A percentile compares a stretch with the other conserved stretches of the same genome.
These are phyloP conservation scores for Mola mola DNA, from an alignment of 2,113 vertebrate species.

Conservation along the genomic window DNA sequence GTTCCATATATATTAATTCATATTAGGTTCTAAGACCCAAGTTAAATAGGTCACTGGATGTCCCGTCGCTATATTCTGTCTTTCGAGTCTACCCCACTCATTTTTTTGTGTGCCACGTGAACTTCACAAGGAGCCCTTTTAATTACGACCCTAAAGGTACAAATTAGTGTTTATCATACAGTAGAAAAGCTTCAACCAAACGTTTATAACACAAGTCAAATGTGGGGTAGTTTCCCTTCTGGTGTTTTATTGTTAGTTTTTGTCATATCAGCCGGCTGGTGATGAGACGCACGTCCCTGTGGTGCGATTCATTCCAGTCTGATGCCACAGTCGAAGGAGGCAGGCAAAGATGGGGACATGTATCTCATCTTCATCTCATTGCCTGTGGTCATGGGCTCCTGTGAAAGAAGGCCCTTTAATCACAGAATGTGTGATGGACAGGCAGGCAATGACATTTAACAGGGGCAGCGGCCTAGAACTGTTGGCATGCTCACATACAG, in stretches of 20 bases:
- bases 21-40: conserved; percentile 33
- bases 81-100: too few relatives aligned
- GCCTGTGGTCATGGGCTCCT: conserved; percentile 53
- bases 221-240: conserved; percentile 26
- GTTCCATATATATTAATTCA: conserved; percentile 50
- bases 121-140: conserved; percentile 24
- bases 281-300: conserved; percentile 48
- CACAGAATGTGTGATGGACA: conserved; percentile 45
- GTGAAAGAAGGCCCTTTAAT: conserved; percentile 55
- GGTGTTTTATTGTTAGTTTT: conserved; percentile 42
- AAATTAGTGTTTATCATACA: conserved; percentile 56
- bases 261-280: conserved; percentile 31
- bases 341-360: conserved; percentile 9
- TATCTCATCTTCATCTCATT: conserved; percentile 45
- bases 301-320: conserved; percentile 35
- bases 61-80: conserved; percentile 8
- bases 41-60: conserved; percentile 27
- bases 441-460: conserved; percentile 73
- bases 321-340: conserved; percentile 5
- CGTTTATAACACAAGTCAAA: conserved; percentile 30
- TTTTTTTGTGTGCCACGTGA: conserved; percentile 46
- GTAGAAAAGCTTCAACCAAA: conserved; percentile 38
- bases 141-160: conserved; percentile 54
- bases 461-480: conserved; percentile 67
- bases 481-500: conserved; percentile 44